Conservation (phyloP, 1,140 invertebrate genomes). For the Adelges cooleyi region DNA sequence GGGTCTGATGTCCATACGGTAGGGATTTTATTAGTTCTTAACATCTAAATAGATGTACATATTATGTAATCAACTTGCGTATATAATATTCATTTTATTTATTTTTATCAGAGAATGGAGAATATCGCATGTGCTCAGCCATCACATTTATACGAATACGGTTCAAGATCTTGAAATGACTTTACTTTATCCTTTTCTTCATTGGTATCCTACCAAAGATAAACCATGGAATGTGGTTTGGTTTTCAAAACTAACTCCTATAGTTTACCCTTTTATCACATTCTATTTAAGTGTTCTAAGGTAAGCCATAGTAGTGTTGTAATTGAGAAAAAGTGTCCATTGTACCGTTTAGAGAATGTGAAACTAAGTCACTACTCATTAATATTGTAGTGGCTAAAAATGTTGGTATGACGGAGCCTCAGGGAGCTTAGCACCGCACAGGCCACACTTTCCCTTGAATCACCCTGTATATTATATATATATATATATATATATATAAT, state of each 20-base stretch:
- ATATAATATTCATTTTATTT: too few species aligned
- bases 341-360: too few species aligned
- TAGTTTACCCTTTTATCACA: conserved; percentile 42
- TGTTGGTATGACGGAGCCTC: too few species aligned
- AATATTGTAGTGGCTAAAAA: too few species aligned
- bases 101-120: conserved; percentile 62
- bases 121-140: conserved; percentile 62
- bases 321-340: too few species aligned
- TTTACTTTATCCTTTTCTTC: conserved; percentile 53
- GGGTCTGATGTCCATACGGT: not conserved
- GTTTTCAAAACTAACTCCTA: conserved; percentile 41
- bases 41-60: too few species aligned
- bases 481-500: not conserved
- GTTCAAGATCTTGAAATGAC: conserved; percentile 63
- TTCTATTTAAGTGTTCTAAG: conserved; percentile 40
- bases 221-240: conserved; percentile 39
- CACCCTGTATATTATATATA: too few species aligned
- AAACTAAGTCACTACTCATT: too few species aligned
- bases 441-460: too few species aligned
- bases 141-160: conserved; percentile 71
- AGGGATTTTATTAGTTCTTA: not conserved
- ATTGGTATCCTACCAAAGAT: conserved; percentile 48
- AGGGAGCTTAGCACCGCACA: too few species aligned
- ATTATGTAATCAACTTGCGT: too few species aligned
- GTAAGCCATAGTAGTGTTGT: conserved; percentile 39